Evolutionary conservation across 2,797 vertebrate genomes (phyloP).

Genomic region (Choloepus didactylus): DNA sequence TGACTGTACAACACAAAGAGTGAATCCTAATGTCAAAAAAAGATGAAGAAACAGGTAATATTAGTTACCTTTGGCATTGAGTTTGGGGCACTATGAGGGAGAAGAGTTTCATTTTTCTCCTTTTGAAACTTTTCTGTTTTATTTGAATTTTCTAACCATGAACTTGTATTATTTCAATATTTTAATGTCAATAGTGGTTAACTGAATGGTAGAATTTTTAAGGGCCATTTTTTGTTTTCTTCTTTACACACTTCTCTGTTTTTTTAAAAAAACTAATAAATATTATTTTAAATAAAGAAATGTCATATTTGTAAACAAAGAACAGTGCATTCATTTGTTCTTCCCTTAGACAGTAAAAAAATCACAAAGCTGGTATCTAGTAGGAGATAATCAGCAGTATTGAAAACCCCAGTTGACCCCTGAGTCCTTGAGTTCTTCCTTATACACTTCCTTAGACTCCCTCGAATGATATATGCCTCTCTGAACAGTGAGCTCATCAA

Average conservation of each 20-base stretch:
- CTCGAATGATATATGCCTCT: constrained; percentile 24
- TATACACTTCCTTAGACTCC: background rate
- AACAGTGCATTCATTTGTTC: background rate
- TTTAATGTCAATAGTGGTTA: background rate
- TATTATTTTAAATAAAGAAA: constrained; percentile 33
- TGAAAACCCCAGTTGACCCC: background rate
- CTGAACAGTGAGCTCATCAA: constrained; percentile 21
- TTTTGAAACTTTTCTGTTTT: constrained; percentile 40
- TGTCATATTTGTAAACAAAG: constrained; percentile 40
- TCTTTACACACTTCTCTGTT: constrained; percentile 45
- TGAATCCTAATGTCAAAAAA: too few relatives aligned
- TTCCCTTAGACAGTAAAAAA: constrained; percentile 15
- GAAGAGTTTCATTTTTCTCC: background rate
- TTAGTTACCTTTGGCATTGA: background rate
- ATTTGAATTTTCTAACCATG: constrained; percentile 62
- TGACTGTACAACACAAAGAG: too few relatives aligned
- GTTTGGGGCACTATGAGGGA: background rate
- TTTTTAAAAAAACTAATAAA: background rate
- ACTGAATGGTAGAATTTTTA: background rate
- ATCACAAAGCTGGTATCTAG: constrained; percentile 19
- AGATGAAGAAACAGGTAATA: background rate
- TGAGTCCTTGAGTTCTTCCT: background rate
- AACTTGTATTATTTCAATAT: background rate
- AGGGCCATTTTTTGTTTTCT: constrained; percentile 34
- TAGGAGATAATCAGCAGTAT: background rate